Evolutionary conservation across 1,140 invertebrate genomes (phyloP).

Genomic region (Drosophila lowei): DNA sequence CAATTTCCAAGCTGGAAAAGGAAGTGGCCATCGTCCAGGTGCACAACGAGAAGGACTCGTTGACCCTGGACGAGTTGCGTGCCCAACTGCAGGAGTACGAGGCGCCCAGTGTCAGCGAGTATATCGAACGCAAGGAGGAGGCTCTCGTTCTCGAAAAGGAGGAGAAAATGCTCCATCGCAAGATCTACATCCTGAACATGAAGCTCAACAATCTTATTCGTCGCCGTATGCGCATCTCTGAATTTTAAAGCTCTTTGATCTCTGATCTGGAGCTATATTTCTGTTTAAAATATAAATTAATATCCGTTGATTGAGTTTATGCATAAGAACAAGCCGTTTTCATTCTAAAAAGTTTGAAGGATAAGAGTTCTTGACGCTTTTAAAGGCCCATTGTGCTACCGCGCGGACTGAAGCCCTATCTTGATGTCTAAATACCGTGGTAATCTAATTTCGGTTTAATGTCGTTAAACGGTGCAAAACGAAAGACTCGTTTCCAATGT

Average conservation of each 20-base stretch:
- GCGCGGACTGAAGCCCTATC: too few relatives aligned
- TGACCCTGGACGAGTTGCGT: slow-evolving; percentile 43
- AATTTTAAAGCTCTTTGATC: background rate
- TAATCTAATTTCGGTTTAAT: too few relatives aligned
- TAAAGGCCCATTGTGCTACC: too few relatives aligned
- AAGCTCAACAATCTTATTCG: slow-evolving; percentile 71
- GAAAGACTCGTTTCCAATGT: too few relatives aligned
- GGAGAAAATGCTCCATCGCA: slow-evolving; percentile 73
- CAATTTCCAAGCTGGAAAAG: slow-evolving; percentile 66
- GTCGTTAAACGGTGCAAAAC: too few relatives aligned
- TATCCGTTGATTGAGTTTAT: background rate
- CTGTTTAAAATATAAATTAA: slow-evolving; percentile 1
- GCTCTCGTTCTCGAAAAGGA: slow-evolving; percentile 71
- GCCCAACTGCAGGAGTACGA: slow-evolving; percentile 63
- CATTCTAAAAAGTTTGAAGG: too few relatives aligned
- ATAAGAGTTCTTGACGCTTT: too few relatives aligned
- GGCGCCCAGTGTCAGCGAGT: slow-evolving; percentile 72
- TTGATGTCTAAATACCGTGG: too few relatives aligned
- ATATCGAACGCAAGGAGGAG: slow-evolving; percentile 75
- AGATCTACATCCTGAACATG: slow-evolving; percentile 77
- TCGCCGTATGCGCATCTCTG: slow-evolving; percentile 30
- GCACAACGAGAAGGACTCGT: slow-evolving; percentile 60
- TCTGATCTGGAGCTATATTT: too few relatives aligned
- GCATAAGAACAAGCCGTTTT: too few relatives aligned
- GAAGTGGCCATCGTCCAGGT: slow-evolving; percentile 60